Evolutionary conservation across 2,888 invertebrate species (phyloP).

Genomic region (Azorinus chamasolen): DNA sequence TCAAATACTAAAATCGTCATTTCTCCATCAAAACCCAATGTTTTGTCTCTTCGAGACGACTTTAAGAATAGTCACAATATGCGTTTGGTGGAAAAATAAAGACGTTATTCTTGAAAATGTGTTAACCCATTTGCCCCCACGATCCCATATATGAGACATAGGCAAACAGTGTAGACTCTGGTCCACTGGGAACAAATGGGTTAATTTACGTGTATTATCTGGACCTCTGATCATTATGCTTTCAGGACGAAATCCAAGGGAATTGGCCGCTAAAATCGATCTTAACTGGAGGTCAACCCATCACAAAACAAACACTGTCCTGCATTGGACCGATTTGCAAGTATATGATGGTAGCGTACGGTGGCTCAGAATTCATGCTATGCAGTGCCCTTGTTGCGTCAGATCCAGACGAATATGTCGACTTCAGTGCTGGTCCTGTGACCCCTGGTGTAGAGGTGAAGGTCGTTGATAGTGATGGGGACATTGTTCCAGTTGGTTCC

Average conservation of each 20-base stretch:
- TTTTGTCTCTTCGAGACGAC: too few relatives aligned
- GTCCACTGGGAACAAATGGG: too few relatives aligned
- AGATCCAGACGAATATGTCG: background rate
- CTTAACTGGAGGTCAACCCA: constrained; percentile 8
- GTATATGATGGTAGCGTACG: constrained; percentile 3
- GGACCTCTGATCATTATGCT: background rate
- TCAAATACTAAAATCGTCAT: too few relatives aligned
- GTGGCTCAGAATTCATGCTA: constrained; percentile 10
- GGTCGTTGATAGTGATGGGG: background rate
- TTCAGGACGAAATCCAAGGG: background rate
- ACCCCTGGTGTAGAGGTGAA: background rate
- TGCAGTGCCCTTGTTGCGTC: too few relatives aligned
- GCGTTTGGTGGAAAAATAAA: too few relatives aligned
- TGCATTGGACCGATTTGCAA: constrained; percentile 13
- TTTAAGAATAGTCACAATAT: too few relatives aligned
- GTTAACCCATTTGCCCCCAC: too few relatives aligned
- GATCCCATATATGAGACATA: too few relatives aligned
- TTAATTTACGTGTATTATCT: too few relatives aligned
- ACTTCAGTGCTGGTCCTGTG: background rate
- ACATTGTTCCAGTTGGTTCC: constrained; percentile 6
- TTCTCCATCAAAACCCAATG: too few relatives aligned
- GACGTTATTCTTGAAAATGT: too few relatives aligned
- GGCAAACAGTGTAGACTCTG: too few relatives aligned
- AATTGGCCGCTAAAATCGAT: constrained; percentile 11
- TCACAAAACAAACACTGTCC: background rate